Conservation (phyloP, 2,888 invertebrate genomes). For the Conomelus anceps region DNA sequence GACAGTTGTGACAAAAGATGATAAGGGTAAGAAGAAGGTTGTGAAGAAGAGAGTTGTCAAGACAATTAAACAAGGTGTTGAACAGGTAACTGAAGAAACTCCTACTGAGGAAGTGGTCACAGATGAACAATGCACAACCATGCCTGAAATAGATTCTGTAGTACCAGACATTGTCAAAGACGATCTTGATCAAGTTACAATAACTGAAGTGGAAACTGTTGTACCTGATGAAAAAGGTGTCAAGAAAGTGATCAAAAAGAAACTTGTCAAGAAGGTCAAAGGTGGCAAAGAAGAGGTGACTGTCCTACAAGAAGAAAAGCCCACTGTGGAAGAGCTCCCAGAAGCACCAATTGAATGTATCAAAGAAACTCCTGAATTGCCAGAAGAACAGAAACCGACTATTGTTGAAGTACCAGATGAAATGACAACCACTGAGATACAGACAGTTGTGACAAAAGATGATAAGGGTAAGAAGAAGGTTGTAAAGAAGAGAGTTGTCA, state of each 20-base stretch:
- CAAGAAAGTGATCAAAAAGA: constrained; percentile 20
- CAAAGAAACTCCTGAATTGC: no score
- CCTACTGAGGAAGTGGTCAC: neutral
- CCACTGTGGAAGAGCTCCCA: constrained; percentile 10
- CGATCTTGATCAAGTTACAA: neutral
- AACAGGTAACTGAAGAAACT: neutral
- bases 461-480: constrained; percentile 21
- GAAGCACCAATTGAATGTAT: neutral
- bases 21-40: constrained; percentile 30
- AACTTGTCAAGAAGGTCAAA: constrained; percentile 34
- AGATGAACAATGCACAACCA: neutral
- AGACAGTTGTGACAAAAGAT: neutral
- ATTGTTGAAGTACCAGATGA: constrained; percentile 33
- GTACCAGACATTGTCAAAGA: neutral
- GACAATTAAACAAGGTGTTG: neutral
- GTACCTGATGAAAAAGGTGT: neutral
- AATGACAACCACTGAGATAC: constrained; percentile 26
- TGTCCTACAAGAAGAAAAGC: constrained; percentile 3
- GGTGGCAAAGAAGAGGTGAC: constrained; percentile 39
- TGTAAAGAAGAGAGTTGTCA: constrained; percentile 16
- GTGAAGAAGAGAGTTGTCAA: neutral
- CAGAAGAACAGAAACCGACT: neutral
- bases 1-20: constrained; percentile 32
- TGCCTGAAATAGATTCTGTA: neutral
- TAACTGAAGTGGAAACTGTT: neutral